These are phyloP conservation scores for Meteorus cinctellus DNA, from an alignment of 2,888 invertebrate species.

Conservation along the genomic window DNA sequence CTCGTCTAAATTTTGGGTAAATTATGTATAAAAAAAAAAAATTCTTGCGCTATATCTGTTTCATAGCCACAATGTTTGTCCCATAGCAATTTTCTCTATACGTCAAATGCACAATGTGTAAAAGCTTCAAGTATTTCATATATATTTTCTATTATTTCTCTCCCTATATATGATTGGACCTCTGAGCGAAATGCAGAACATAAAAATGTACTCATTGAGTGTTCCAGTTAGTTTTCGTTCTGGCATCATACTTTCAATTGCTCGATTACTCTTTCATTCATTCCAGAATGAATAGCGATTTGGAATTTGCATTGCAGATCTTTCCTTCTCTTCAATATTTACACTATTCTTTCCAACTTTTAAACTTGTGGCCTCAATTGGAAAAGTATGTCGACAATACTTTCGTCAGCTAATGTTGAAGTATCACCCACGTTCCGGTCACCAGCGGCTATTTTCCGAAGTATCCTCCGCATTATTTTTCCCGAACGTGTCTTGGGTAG, in stretches of 20 bases:
- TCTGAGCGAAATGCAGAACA: background rate
- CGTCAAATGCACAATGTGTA: background rate
- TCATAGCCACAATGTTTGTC: background rate
- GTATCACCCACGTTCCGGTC: slow-evolving; percentile 94
- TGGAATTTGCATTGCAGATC: background rate
- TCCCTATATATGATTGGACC: background rate
- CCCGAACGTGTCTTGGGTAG: slow-evolving; percentile 98
- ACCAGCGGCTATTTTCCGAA: slow-evolving; percentile 93
- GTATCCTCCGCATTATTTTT: slow-evolving; percentile 97
- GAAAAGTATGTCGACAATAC: slow-evolving; percentile 88
- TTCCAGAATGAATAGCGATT: background rate
- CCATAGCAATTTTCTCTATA: background rate
- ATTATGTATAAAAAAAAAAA: background rate
- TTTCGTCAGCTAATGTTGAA: slow-evolving; percentile 94
- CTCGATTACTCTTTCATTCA: background rate
- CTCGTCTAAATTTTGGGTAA: background rate
- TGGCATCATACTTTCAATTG: background rate
- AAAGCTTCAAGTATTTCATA: background rate
- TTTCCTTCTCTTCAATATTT: slow-evolving; percentile 27
- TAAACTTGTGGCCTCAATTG: slow-evolving; percentile 78
- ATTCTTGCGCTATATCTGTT: background rate
- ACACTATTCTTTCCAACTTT: slow-evolving; percentile 25
- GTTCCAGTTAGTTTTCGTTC: background rate
- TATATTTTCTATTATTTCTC: background rate
- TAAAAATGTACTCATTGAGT: background rate